Base-by-base conservation (phyloP, 2,113 vertebrate genomes). In the Tragelaphus scriptus region DNA sequence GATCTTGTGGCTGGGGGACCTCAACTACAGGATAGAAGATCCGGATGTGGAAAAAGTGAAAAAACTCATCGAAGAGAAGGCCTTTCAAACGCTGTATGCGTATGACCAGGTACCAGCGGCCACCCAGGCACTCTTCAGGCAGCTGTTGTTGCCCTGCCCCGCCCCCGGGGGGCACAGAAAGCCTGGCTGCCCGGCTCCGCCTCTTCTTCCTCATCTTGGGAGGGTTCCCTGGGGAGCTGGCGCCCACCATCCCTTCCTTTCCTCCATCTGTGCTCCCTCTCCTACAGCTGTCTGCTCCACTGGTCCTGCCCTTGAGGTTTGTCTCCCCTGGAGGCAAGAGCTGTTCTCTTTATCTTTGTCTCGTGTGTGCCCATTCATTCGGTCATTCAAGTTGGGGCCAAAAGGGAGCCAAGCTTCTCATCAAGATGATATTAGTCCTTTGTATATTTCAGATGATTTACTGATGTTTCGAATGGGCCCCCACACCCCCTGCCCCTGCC, bases 1-100 rank as follows among this genome's bases (percentile, higher is more conserved):
- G 56, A 98, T 99, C 94, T 98, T 99, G 2, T 99, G 99, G 99
- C 90, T 99, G 91, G 99, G 99, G 51, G 99, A 99, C 98, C 99
- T 99, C 87, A 99, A 99, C 99, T 99, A 99, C 98, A 99, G 99
- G 86, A 99, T 99, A 98, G 99, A 99, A 98, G 99, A 99, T 0
- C 98, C 99, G 95, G 99, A 99, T 3, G 98, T 99, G n/a, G 99
- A 99, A n/a, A 98, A 96, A 79, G 99, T 99, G 97, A 99, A 99
- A 98, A 99, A 99, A 49, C 98, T 99, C 2, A 98, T 99, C 19
- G 98, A 99, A 95, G 99, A 99, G 96, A 99, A 99, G 91, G 99
- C 99, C 40, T 99, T 99, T 98, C 95, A 98, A 88, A 99, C 98
- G 26, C 99, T 99, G 55, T 99, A 99, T 97, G 98, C 75, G 0